Conservation (phyloP, 2,797 vertebrate species). For the Malacoraja senta region DNA sequence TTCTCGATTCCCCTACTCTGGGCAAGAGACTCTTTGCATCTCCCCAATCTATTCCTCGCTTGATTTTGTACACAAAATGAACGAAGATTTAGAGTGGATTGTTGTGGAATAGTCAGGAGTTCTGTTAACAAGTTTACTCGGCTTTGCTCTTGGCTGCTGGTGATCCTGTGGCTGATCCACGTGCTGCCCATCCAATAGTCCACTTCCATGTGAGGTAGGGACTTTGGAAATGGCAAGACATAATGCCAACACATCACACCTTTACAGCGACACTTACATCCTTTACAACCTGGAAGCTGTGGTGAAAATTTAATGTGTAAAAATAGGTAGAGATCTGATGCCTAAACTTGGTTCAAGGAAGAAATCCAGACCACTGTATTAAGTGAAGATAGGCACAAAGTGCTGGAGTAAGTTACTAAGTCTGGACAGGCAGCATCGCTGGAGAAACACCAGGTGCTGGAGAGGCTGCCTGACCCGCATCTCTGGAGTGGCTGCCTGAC, state of each 20-base stretch:
- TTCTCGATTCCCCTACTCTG: too few species aligned
- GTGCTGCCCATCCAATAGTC: not conserved
- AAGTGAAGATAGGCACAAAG: not conserved
- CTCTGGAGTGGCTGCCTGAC: too few species aligned
- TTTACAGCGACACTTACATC: not conserved
- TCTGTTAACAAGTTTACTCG: not conserved
- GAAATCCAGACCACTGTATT: not conserved
- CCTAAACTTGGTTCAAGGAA: too few species aligned
- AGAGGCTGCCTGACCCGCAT: too few species aligned
- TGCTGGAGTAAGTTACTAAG: too few species aligned
- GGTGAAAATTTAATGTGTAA: not conserved
- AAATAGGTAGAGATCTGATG: not conserved
- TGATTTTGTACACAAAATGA: too few species aligned
- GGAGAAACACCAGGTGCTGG: too few species aligned
- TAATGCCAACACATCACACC: too few species aligned
- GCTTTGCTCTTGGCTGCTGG: not conserved
- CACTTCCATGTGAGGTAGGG: not conserved
- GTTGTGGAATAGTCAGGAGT: not conserved
- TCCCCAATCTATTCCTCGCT: too few species aligned
- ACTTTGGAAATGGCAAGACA: not conserved
- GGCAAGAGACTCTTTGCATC: too few species aligned
- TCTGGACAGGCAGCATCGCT: too few species aligned
- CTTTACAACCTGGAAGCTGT: not conserved
- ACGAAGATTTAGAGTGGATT: not conserved
- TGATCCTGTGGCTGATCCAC: not conserved